These are phyloP conservation scores for Oceanodroma leucorhoa DNA, from an alignment of 2,797 vertebrate species.

Conservation along the genomic window DNA sequence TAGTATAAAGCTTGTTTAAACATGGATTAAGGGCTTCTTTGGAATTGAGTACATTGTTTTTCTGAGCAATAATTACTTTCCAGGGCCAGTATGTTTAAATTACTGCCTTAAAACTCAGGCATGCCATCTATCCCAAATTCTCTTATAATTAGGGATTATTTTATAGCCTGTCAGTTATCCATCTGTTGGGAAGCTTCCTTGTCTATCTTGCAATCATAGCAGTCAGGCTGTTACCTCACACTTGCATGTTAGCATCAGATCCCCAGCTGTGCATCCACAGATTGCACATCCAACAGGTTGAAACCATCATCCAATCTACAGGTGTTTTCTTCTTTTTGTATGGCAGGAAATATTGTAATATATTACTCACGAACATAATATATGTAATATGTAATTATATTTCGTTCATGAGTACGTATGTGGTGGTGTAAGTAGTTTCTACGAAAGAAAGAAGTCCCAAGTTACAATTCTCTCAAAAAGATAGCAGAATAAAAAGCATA, in stretches of 20 bases:
- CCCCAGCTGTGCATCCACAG: background rate
- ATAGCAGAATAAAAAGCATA: background rate
- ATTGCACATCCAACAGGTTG: background rate
- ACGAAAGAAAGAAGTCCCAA: background rate
- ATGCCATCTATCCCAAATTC: slow-evolving; percentile 6
- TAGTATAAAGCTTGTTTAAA: slow-evolving; percentile 37
- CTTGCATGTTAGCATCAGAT: background rate
- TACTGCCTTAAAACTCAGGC: slow-evolving; percentile 38
- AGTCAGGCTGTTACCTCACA: background rate
- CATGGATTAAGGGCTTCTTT: slow-evolving; percentile 48
- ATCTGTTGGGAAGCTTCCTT: slow-evolving; percentile 16
- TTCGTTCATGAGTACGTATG: background rate
- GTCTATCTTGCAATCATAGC: background rate
- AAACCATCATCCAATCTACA: background rate
- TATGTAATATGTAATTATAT: no score
- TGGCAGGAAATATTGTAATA: background rate
- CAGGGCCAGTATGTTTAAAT: slow-evolving; percentile 34
- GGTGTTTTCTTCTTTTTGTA: background rate
- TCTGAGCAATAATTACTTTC: slow-evolving; percentile 53
- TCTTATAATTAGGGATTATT: slow-evolving; percentile 44
- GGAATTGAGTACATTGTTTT: slow-evolving; percentile 9
- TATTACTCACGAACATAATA: background rate
- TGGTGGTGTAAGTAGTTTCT: background rate
- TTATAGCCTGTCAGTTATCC: background rate
- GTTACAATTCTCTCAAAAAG: background rate